These are phyloP conservation scores for Listronotus oregonensis DNA, from an alignment of 1,140 invertebrate species.

Conservation along the genomic window DNA sequence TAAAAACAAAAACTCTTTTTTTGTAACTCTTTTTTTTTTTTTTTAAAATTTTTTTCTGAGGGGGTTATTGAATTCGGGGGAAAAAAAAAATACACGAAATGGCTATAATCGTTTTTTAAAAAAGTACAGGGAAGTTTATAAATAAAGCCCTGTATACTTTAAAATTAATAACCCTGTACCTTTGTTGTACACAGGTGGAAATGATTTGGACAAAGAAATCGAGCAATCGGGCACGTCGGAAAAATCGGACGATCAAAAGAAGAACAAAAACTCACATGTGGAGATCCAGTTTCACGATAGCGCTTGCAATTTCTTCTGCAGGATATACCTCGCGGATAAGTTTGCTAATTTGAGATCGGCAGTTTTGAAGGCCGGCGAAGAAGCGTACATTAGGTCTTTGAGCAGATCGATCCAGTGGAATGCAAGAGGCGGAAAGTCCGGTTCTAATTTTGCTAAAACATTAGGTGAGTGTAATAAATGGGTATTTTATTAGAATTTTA, in stretches of 20 bases:
- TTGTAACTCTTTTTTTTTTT: too few species aligned
- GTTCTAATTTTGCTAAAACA: slow-evolving; percentile 95
- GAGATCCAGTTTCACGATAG: slow-evolving; percentile 79
- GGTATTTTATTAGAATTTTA: too few species aligned
- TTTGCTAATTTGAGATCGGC: slow-evolving; percentile 77
- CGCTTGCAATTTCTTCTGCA: slow-evolving; percentile 80
- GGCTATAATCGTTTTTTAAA: too few species aligned
- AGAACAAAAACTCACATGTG: slow-evolving; percentile 64
- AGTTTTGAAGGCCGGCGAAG: slow-evolving; percentile 74
- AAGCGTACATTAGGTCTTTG: slow-evolving; percentile 80
- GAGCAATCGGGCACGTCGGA: slow-evolving; percentile 14
- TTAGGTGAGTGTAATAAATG: slow-evolving; percentile 72
- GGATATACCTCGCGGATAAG: slow-evolving; percentile 84
- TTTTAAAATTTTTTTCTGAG: too few species aligned
- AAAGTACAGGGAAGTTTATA: too few species aligned
- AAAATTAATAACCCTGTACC: too few species aligned
- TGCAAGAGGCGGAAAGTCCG: slow-evolving; percentile 94
- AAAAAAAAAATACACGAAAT: too few species aligned
- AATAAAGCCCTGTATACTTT: too few species aligned
- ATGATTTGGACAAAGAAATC: not conserved
- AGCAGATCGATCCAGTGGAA: slow-evolving; percentile 91
- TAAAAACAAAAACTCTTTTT: too few species aligned
- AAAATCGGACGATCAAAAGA: slow-evolving; percentile 50
- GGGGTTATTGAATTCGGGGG: too few species aligned
- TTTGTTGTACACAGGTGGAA: not conserved